These are phyloP conservation scores for Hyppa rectilinea DNA, from an alignment of 2,888 invertebrate species.

Conservation along the genomic window DNA sequence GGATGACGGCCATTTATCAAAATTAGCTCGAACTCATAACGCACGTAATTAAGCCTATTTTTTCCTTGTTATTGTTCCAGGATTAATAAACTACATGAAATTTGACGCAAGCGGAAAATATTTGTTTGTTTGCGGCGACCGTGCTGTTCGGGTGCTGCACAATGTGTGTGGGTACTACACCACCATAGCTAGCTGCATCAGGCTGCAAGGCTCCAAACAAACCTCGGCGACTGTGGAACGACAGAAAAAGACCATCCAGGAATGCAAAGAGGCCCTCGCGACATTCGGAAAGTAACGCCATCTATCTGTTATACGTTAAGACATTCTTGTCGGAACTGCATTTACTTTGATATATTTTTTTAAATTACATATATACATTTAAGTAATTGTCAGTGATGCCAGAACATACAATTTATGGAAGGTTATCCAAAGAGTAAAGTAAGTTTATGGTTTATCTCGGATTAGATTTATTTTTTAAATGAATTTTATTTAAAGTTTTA, in stretches of 20 bases:
- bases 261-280: slow-evolving; percentile 88
- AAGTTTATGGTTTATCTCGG: slow-evolving; percentile 17
- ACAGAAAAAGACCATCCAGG: slow-evolving; percentile 92
- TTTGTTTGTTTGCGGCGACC: slow-evolving; percentile 94
- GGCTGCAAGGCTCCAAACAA: slow-evolving; percentile 90
- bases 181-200: slow-evolving; percentile 81
- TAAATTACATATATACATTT: slow-evolving; percentile 40
- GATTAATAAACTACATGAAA: slow-evolving; percentile 92
- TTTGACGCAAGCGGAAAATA: slow-evolving; percentile 95
- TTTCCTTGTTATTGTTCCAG: slow-evolving; percentile 85
- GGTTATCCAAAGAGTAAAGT: too few species aligned
- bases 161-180: slow-evolving; percentile 91
- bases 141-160: slow-evolving; percentile 94
- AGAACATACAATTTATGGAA: slow-evolving; percentile 27
- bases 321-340: slow-evolving; percentile 62
- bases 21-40: slow-evolving; percentile 17
- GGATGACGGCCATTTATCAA: slow-evolving; percentile 46
- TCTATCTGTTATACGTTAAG: slow-evolving; percentile 32
- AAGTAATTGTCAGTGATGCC: slow-evolving; percentile 65
- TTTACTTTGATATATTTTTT: slow-evolving; percentile 62
- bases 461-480: slow-evolving; percentile 12
- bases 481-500: not conserved
- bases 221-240: slow-evolving; percentile 95
- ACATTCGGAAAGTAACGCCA: slow-evolving; percentile 81
- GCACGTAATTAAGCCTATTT: slow-evolving; percentile 24